Conservation (phyloP, 2,113 vertebrate genomes). For the Campylomormyrus numenius region DNA sequence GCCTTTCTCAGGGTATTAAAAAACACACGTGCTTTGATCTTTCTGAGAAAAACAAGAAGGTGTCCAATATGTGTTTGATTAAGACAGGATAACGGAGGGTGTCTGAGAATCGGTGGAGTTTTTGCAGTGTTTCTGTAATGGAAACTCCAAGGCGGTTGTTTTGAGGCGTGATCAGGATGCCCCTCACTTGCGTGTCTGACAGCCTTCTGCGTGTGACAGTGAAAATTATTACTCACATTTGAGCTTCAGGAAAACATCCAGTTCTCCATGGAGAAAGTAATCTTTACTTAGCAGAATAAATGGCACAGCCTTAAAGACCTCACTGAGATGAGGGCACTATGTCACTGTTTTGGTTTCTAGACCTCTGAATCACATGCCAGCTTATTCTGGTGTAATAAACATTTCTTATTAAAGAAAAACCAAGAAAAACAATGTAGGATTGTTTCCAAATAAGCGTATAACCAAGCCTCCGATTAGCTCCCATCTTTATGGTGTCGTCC, state of each 20-base stretch:
- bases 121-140: neutral
- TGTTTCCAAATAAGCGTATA: neutral
- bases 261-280: neutral
- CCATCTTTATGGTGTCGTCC: neutral
- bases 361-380: neutral
- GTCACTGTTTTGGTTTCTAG: neutral
- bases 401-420: neutral
- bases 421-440: neutral
- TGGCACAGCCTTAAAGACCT: neutral
- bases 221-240: neutral
- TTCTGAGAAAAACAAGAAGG: neutral
- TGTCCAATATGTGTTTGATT: neutral
- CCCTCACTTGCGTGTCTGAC: neutral
- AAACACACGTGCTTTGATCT: neutral
- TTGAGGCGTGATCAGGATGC: neutral
- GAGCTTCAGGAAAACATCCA: neutral
- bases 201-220: neutral
- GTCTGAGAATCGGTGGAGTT: neutral
- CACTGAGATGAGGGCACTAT: neutral
- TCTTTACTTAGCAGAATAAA: neutral
- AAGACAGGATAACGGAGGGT: neutral
- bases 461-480: neutral
- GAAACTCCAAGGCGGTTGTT: neutral
- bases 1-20: neutral
- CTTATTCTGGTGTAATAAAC: neutral